Evolutionary conservation across 2,797 vertebrate genomes (phyloP), one percentile per base, ranked within the genome.

Genomic region (Chiloscyllium punctatum): DNA sequence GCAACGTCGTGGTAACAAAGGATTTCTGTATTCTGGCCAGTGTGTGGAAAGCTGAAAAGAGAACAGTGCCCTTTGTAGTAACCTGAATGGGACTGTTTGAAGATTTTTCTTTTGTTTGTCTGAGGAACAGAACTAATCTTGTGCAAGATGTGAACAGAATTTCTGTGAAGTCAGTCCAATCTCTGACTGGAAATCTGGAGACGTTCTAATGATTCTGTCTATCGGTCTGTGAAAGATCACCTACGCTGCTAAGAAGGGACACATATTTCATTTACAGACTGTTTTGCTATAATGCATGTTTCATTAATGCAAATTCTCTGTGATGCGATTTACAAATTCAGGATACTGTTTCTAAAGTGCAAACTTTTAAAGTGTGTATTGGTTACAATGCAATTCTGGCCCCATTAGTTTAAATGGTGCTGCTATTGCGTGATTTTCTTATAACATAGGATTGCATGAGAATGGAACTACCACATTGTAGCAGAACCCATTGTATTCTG

Each of bases 11-110:
- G 53, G 86, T 94, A 69, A 94, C 90, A 69, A 94, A 94, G 18
- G 16, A 66, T 15, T 71, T 27, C 37, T 27, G 66, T 94, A 42
- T 94, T 71, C 18, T 94, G 66, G n/a, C 66, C 68, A 42, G n/a
- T 68, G 62, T 68, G 66, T 4, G 68, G 66, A 42, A 23, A 94
- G 42, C 33, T 71, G 91, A 94, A 91, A 66, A 57, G 27, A 66
- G 66, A 71, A 42, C n/a, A 27, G 91, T 8, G 33, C 7, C 62
- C 91, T 42, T 69, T 69, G 91, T 25, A 27, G 66, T 94, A 69
- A 25, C 66, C 91, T 94, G 91, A 68, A 16, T 69, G 66, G 66
- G 66, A 21, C 66, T 94, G 66, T 94, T 94, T 94, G 91, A 94
- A 37, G 62, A 42, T 69, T 69, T 68, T 42, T 42, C 66, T 69